Percentiles rank a stretch among this genome's conserved stretches.
Evolutionary conservation across 2,797 vertebrate species (phyloP).

Genomic region (Euthynnus affinis): DNA sequence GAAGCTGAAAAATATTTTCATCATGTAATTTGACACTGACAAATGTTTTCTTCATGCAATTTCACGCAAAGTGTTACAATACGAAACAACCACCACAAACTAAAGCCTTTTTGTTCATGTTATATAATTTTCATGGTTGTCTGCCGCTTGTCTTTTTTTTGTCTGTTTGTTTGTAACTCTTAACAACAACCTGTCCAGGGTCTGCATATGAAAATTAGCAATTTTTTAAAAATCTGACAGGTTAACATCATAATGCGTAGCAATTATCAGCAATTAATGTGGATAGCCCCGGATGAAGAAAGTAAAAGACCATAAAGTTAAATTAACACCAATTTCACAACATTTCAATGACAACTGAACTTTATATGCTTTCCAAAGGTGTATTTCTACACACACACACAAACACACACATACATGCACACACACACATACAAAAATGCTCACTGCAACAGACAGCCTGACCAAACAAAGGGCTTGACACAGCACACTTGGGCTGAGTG

Average conservation of each 20-base stretch:
- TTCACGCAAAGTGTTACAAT: background rate
- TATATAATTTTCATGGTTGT: background rate
- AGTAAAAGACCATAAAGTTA: no score
- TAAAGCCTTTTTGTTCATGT: background rate
- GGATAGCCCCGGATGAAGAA: no score
- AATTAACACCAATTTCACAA: no score
- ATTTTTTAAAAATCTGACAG: background rate
- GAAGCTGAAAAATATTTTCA: background rate
- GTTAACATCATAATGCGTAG: background rate
- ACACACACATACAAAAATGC: slow-evolving; percentile 16
- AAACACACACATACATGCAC: background rate
- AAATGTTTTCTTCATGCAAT: background rate
- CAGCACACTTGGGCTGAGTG: slow-evolving; percentile 51
- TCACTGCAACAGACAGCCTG: slow-evolving; percentile 38
- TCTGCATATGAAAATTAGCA: background rate
- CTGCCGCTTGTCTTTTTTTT: background rate
- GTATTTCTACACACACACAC: slow-evolving; percentile 15
- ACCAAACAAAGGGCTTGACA: slow-evolving; percentile 63
- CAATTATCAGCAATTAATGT: no score
- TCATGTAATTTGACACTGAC: background rate
- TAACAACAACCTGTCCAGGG: background rate
- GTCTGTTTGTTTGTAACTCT: background rate
- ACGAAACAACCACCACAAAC: background rate
- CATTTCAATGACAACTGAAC: background rate
- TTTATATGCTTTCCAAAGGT: background rate